These are phyloP conservation scores for Sanderia malayensis DNA, from an alignment of 30 jellyfish, hydroid and myxozoan genomes.

Conservation along the genomic window DNA sequence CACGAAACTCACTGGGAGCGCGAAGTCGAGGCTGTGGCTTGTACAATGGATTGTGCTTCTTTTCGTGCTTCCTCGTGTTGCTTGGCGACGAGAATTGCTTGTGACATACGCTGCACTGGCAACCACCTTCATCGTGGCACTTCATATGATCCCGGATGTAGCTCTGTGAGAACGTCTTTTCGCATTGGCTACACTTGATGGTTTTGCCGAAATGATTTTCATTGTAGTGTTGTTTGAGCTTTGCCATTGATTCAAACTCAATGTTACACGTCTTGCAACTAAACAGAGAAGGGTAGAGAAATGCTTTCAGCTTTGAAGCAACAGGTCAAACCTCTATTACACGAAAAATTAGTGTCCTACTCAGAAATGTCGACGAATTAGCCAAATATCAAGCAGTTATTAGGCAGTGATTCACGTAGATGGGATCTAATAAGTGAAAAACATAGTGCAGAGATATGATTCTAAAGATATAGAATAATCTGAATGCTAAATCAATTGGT, in stretches of 20 bases:
- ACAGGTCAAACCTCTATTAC: no score
- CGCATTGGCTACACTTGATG: constrained; percentile 22
- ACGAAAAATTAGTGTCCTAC: no score
- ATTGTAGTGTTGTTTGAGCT: constrained; percentile 14
- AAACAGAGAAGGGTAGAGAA: not conserved
- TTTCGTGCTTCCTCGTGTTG: constrained; percentile 49
- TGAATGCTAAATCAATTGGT: no score
- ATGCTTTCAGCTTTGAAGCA: no score
- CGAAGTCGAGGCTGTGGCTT: constrained; percentile 14
- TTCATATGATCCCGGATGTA: constrained; percentile 50
- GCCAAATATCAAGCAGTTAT: no score
- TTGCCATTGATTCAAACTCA: not conserved
- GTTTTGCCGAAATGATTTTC: constrained; percentile 28
- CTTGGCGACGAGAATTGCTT: constrained; percentile 52
- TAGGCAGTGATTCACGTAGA: no score
- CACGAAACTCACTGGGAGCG: not conserved
- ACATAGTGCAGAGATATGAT: no score
- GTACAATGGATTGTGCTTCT: constrained; percentile 46
- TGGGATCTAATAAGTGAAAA: no score
- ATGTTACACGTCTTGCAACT: constrained; percentile 39
- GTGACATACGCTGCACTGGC: constrained; percentile 31
- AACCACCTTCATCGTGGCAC: constrained; percentile 35
- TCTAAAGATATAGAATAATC: no score
- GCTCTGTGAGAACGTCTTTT: constrained; percentile 25
- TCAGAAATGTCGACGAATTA: no score